A percentile compares a stretch with the other conserved stretches of the same genome.
These are phyloP conservation scores for Nesidiocoris tenuis DNA, from an alignment of 2,888 invertebrate species.

Conservation along the genomic window DNA sequence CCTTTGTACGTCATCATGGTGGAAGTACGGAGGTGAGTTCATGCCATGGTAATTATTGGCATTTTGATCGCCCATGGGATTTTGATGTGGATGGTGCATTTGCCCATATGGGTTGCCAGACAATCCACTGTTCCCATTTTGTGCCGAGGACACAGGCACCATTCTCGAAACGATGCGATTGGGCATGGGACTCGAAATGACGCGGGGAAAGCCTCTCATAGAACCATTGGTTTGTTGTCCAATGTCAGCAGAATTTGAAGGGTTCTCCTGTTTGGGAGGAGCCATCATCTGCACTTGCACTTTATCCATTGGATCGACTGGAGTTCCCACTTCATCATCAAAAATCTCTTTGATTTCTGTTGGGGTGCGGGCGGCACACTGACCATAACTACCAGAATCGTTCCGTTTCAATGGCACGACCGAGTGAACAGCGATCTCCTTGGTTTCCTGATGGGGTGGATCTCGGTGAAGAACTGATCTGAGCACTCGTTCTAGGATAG, in stretches of 20 bases:
- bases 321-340: slow-evolving; percentile 35
- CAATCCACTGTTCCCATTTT: neutral
- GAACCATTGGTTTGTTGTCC: slow-evolving; percentile 6
- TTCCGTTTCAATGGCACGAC: slow-evolving; percentile 52
- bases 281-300: neutral
- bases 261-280: slow-evolving; percentile 10
- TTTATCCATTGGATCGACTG: slow-evolving; percentile 31
- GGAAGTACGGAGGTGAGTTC: slow-evolving; percentile 26
- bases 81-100: slow-evolving; percentile 32
- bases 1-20: slow-evolving; percentile 8
- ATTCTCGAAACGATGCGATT: slow-evolving; percentile 40
- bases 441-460: slow-evolving; percentile 57
- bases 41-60: slow-evolving; percentile 51
- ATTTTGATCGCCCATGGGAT: slow-evolving; percentile 55
- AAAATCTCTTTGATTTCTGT: slow-evolving; percentile 41
- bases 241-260: neutral
- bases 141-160: neutral
- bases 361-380: slow-evolving; percentile 51
- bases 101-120: slow-evolving; percentile 16
- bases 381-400: slow-evolving; percentile 55
- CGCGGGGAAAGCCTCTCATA: slow-evolving; percentile 32
- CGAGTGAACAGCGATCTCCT: slow-evolving; percentile 53
- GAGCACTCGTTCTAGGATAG: slow-evolving; percentile 80
- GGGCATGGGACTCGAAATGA: slow-evolving; percentile 46
- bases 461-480: slow-evolving; percentile 78